Percentiles rank a stretch among this genome's conserved stretches.
Conservation (phyloP, 2,113 vertebrate genomes). For the Ranitomeya variabilis region DNA sequence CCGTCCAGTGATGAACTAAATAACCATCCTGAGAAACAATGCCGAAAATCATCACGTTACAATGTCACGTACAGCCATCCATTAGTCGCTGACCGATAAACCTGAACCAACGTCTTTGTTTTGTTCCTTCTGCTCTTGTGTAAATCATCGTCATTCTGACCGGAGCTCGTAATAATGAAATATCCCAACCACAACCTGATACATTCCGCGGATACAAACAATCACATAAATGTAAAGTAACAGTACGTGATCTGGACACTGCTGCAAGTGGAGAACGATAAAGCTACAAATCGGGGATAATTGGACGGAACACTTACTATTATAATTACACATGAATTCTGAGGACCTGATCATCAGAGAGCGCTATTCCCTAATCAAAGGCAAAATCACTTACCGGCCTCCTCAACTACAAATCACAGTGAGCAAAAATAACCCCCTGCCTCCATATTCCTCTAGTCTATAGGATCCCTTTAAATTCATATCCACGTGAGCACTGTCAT, state of each 20-base stretch:
- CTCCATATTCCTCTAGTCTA: too few species aligned
- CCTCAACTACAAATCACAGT: too few species aligned
- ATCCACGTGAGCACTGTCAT: too few species aligned
- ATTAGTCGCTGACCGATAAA: slow-evolving; percentile 44
- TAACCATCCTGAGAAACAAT: slow-evolving; percentile 42
- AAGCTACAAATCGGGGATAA: too few species aligned
- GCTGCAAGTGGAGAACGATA: not conserved
- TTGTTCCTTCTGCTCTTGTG: slow-evolving; percentile 4
- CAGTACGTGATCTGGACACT: not conserved
- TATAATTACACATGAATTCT: too few species aligned
- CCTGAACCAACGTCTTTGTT: slow-evolving; percentile 16
- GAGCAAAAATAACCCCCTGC: too few species aligned
- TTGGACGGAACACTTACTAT: too few species aligned
- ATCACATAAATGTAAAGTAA: not conserved
- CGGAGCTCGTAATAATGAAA: not conserved
- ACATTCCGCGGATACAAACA: not conserved
- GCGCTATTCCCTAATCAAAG: too few species aligned
- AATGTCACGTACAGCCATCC: slow-evolving; percentile 17
- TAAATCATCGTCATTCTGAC: not conserved
- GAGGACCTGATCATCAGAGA: too few species aligned
- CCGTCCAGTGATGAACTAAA: slow-evolving; percentile 44
- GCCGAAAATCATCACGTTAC: slow-evolving; percentile 26
- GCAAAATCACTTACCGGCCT: too few species aligned
- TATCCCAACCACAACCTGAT: not conserved
- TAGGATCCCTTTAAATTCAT: too few species aligned